These are phyloP conservation scores for Anthonomus grandis DNA, from an alignment of 1,140 invertebrate genomes.

Conservation along the genomic window DNA sequence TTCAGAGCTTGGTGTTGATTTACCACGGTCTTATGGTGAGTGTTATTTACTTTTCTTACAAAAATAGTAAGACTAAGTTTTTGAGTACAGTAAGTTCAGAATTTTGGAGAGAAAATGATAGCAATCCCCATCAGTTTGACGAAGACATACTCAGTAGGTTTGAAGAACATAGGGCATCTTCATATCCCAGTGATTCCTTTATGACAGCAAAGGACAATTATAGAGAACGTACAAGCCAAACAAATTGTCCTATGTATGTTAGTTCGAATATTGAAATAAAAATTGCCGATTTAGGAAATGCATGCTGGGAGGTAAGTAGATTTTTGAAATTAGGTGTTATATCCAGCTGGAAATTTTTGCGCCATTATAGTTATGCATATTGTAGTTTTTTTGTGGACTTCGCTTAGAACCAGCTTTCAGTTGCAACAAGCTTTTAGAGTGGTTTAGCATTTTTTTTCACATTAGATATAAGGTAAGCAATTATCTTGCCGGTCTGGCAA, in stretches of 20 bases:
- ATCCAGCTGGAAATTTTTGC: too few species aligned
- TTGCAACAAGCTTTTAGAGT: too few species aligned
- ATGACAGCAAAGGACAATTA: slow-evolving; percentile 30
- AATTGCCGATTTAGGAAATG: slow-evolving; percentile 98
- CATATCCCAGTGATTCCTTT: slow-evolving; percentile 33
- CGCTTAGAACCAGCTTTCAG: too few species aligned
- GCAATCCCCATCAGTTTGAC: slow-evolving; percentile 15
- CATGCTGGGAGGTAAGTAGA: slow-evolving; percentile 86
- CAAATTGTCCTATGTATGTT: slow-evolving; percentile 55
- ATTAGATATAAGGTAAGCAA: too few species aligned
- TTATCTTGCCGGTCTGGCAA: too few species aligned
- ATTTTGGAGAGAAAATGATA: slow-evolving; percentile 27
- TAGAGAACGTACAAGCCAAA: slow-evolving; percentile 26
- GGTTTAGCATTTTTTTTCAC: too few species aligned
- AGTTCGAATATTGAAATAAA: slow-evolving; percentile 85
- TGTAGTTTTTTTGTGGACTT: too few species aligned
- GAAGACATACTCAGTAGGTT: slow-evolving; percentile 24
- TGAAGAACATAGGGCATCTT: slow-evolving; percentile 27
- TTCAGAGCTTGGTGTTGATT: slow-evolving; percentile 68
- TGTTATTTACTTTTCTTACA: background rate
- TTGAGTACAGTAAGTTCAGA: slow-evolving; percentile 32
- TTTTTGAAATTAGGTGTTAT: too few species aligned
- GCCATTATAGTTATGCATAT: too few species aligned
- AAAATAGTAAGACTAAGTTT: background rate
- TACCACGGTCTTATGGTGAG: slow-evolving; percentile 82